phyloP scores from a whole-genome alignment of 1,140 invertebrate genomes.

The Lordiphosa stackelbergi region DNA sequence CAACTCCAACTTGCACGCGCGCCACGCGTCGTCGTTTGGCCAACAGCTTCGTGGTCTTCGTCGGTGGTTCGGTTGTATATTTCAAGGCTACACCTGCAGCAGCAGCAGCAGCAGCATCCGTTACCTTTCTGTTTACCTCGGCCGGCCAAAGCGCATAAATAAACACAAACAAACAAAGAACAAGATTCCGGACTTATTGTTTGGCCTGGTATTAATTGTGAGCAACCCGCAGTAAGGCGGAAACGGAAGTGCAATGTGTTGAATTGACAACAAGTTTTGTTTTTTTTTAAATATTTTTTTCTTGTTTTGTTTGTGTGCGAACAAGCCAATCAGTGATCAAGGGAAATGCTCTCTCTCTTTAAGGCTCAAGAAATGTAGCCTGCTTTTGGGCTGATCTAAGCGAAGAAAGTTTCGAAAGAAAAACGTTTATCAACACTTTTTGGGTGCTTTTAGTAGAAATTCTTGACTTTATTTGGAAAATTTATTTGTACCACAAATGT shows the following conservation, averaged over 20 bases:
- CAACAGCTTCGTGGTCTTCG: conserved; percentile 28
- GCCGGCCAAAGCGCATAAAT: conserved; percentile 16
- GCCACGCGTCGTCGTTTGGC: conserved; percentile 35
- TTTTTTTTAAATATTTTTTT: conserved; percentile 13
- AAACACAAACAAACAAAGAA: conserved; percentile 23
- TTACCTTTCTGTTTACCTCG: conserved; percentile 28
- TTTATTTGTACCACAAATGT: too few relatives aligned
- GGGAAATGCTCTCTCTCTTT: too few relatives aligned
- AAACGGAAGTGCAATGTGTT: conserved; percentile 68
- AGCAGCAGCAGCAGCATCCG: conserved; percentile 22
- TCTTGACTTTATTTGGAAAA: too few relatives aligned
- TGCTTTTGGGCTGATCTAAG: too few relatives aligned
- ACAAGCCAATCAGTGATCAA: too few relatives aligned
- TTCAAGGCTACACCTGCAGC: conserved; percentile 53
- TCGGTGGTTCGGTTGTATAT: conserved; percentile 19
- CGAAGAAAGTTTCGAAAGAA: too few relatives aligned
- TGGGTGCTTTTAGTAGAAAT: too few relatives aligned
- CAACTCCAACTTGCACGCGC: conserved; percentile 59
- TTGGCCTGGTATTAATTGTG: conserved; percentile 44
- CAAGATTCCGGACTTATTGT: conserved; percentile 42
- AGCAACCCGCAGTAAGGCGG: conserved; percentile 23
- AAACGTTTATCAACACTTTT: too few relatives aligned
- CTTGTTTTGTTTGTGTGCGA: conserved; percentile 18
- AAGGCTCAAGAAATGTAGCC: too few relatives aligned
- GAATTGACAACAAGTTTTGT: conserved; percentile 49